Evolutionary conservation across 2,797 vertebrate genomes (phyloP).

Genomic region (Streptopelia turtur): DNA sequence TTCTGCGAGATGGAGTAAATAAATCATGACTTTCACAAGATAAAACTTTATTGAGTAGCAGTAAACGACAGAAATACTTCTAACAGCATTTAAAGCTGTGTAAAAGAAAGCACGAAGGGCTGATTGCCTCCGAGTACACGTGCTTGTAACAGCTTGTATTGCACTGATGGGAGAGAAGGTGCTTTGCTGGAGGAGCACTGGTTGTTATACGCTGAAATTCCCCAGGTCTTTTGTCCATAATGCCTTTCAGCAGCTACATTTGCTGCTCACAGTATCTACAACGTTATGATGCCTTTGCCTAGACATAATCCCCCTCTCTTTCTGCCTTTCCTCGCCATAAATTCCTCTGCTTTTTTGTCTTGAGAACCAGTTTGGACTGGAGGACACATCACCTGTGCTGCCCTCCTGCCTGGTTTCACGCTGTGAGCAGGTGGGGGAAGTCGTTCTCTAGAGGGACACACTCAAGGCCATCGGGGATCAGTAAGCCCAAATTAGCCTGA

Average conservation of each 20-base stretch:
- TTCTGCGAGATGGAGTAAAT: slow-evolving; percentile 43
- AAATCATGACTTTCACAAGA: slow-evolving; percentile 63
- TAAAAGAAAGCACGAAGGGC: neutral
- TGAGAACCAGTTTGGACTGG: neutral
- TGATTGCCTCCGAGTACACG: neutral
- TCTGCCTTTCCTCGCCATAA: neutral
- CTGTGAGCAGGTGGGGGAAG: neutral
- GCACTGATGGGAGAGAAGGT: neutral
- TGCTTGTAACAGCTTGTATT: neutral
- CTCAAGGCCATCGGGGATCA: neutral
- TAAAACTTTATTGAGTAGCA: slow-evolving; percentile 72
- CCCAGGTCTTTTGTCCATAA: neutral
- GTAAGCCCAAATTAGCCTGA: neutral
- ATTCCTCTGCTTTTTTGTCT: neutral
- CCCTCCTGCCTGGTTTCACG: neutral
- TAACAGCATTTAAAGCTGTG: slow-evolving; percentile 43
- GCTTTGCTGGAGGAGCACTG: neutral
- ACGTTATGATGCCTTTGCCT: neutral
- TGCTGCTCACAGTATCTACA: neutral
- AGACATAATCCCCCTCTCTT: neutral
- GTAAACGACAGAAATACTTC: slow-evolving; percentile 57
- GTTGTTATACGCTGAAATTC: neutral
- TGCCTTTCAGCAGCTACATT: neutral
- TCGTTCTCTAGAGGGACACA: rapidly evolving
- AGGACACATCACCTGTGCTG: rapidly evolving